Conservation (phyloP, 1,140 invertebrate genomes). For the Dendroctonus valens region DNA sequence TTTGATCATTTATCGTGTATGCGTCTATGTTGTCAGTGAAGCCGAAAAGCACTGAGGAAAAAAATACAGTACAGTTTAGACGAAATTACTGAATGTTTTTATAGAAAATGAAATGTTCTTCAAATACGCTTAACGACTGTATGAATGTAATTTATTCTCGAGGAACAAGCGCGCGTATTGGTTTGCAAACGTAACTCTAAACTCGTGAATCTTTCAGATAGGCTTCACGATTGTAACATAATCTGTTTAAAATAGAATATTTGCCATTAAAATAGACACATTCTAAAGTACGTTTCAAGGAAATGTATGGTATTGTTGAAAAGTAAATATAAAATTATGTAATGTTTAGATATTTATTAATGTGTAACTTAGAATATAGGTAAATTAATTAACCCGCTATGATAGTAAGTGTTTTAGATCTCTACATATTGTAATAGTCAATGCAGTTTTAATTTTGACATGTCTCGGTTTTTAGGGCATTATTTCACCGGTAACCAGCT, state of each 20-base stretch:
- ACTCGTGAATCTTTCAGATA: not conserved
- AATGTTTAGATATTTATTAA: slow-evolving; percentile 50
- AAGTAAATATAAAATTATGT: slow-evolving; percentile 39
- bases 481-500: no score
- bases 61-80: not conserved
- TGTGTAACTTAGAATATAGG: slow-evolving; percentile 44
- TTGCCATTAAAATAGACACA: slow-evolving; percentile 28
- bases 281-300: slow-evolving; percentile 43
- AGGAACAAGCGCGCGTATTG: not conserved
- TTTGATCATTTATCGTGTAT: slow-evolving; percentile 34
- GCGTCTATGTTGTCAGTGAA: slow-evolving; percentile 36
- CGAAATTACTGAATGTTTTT: not conserved
- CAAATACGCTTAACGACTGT: slow-evolving; percentile 14
- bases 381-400: slow-evolving; percentile 37
- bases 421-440: slow-evolving; percentile 31
- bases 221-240: slow-evolving; percentile 9
- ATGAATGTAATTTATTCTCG: slow-evolving; percentile 10
- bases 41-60: slow-evolving; percentile 4
- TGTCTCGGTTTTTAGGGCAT: no score
- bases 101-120: slow-evolving; percentile 10
- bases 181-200: not conserved
- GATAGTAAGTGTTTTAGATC: slow-evolving; percentile 44
- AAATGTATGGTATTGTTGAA: slow-evolving; percentile 47
- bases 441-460: not conserved
- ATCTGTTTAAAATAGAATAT: slow-evolving; percentile 13